Evolutionary conservation across 2,113 vertebrate species (phyloP), one percentile per base, ranked within the genome.

Genomic region (Leptobrachium ailaonicum): DNA sequence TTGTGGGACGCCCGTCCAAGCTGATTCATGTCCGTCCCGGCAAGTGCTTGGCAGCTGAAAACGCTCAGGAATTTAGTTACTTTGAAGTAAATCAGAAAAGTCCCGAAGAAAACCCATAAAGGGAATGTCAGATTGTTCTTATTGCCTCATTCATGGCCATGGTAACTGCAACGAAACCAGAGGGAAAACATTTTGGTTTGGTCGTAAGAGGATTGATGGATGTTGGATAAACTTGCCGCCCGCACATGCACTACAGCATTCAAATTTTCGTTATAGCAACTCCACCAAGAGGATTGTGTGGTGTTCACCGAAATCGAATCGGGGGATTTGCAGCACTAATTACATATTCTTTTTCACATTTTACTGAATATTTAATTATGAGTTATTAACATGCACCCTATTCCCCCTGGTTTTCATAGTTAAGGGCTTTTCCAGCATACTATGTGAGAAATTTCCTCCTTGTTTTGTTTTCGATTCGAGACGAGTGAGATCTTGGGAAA

Each of bases 121-220:
- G 78, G 79, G 73, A 81, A 75, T 73, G 73, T 45, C 63, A 70
- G 41, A 81, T 81, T 75, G 71, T 81, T 81, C 71, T 68, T 69
- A 69, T 90, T 87, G 85, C 83, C 72, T 88, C 86, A 79, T 85
- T 86, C 85, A 82, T 69, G 72, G 44, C 79, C 79, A 81, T 81
- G 47, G 72, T 71, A 81, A 81, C 71, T 45, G 66, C 60, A 80
- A 68, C 60, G 20, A 66, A 67, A 80, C 70, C 71, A 66, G 53
- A 45, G 60, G 43, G 66, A 69, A 81, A 68, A 81, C 71, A 75
- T 75, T 81, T 69, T 67, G 64, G 71, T 74, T 73, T 69, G 67
- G 71, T 81, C 72, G 50, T 41, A n/a, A 69, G 71, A 81, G 64
- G 66, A 64, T 43, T 63, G 20, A 58, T 67, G 20, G n/a, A 53